Evolutionary conservation across 2,888 invertebrate species (phyloP), one percentile per base, ranked within the genome.

Genomic region (Cheilosia impressa): DNA sequence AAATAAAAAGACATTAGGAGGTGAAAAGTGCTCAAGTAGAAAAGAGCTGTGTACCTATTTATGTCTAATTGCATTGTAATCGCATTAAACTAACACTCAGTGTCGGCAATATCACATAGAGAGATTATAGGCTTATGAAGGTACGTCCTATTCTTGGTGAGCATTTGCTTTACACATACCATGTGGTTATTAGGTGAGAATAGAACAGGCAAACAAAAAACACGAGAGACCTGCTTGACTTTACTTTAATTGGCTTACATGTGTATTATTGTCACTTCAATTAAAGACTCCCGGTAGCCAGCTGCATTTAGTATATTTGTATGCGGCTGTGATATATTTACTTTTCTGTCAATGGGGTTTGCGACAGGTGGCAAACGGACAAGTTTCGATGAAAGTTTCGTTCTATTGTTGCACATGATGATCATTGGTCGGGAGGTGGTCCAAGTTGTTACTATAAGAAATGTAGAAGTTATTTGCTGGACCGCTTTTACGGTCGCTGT

Each of bases 31-130:
- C 50, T 58, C 65, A 53, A 62, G 31, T 31, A 52, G 53, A 69
- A 71, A 71, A 55, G 22, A 53, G 31, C 71, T n/a, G n/a, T n/a
- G n/a, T n/a, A n/a, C n/a, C n/a, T 47, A 55, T 62, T 63, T 43
- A 73, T 34, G 68, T 45, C 43, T 69, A 83, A 83, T 83, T 79
- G 63, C 79, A 62, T 78, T 68, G 62, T 83, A 78, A 83, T 79
- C 79, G 57, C 45, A 50, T 83, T 78, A 78, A 78, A 72, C n/a
- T 52, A 62, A 75, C 60, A 55, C 60, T 52, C 41, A 19, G 19
- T 65, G n/a, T 24, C 47, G 47, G 47, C 19, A 34, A 53, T 38
- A 43, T 9, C 38, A 62, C 60, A 53, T 45, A 71, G 53, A 62
- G 27, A 34, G 82, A 71, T 71, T 82, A 71, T 65, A 41, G 77